Evolutionary conservation across 2,888 invertebrate species (phyloP), one percentile per base, ranked within the genome.

Genomic region (Hypolimnas misippus): DNA sequence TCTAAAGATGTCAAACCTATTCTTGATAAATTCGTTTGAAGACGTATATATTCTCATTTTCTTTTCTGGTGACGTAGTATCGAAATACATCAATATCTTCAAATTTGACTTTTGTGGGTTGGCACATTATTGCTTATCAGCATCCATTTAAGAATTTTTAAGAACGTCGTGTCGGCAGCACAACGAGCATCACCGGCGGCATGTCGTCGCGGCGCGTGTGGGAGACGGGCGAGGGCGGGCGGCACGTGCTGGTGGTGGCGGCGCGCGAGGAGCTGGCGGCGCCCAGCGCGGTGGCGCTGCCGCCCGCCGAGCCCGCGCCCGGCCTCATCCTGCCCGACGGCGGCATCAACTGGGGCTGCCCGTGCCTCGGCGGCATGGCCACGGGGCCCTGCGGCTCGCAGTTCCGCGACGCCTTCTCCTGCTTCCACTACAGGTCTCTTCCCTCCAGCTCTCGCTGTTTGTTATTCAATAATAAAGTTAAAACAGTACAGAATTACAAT

Each of bases 281-380:
- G 31, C 97, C 97, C 0, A 95, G 96, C 77, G 93, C 91, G 57
- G 93, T 97, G 42, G 81, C 84, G 61, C 86, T 97, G 69, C 96
- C 97, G 0, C 94, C 94, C 73, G 94, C 95, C 0, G 96, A 95
- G 74, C 95, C 95, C 0, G 94, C 95, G 61, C 95, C 96, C 49
- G 98, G 98, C 8, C 91, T 98, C 12, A 95, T 98, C 70, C 89
- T 96, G 62, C 93, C 96, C 0, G 96, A 96, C 85, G 98, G 98
- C 4, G 95, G 96, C 66, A 98, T 99, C 70, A 99, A 99, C 89
- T 99, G 98, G 98, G 96, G 96, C 81, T 99, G 99, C 79, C 98
- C 98, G 0, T 99, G 99, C 82, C 93, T 99, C 35, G 98, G 98
- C 12, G 98, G 98, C n/a, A 98, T 98, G 97, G 97, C 98, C 4